Evolutionary conservation across 2,888 invertebrate species (phyloP).

Genomic region (Liposcelis brunnea): DNA sequence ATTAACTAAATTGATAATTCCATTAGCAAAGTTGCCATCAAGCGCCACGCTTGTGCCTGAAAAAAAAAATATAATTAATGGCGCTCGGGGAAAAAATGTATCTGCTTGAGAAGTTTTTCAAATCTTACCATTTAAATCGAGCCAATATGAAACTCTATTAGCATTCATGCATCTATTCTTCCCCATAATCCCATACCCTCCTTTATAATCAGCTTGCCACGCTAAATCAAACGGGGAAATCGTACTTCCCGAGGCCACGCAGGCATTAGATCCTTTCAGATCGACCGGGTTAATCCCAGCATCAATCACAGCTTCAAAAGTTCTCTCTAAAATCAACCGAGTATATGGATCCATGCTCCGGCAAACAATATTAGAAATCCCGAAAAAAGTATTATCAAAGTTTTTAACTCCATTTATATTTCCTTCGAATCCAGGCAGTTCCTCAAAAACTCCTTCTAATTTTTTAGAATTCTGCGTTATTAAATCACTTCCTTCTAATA

Average conservation of each 20-base stretch:
- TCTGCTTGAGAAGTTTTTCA: too few relatives aligned
- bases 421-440: constrained; percentile 25
- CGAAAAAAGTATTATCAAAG: constrained; percentile 31
- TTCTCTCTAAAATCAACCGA: constrained; percentile 26
- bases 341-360: constrained; percentile 31
- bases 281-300: constrained; percentile 30
- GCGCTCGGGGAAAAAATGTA: too few relatives aligned
- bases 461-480: constrained; percentile 13
- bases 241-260: constrained; percentile 27
- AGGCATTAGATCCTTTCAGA: constrained; percentile 26
- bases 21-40: constrained; percentile 47
- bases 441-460: constrained; percentile 20
- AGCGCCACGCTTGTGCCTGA: constrained; percentile 36
- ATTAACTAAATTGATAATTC: constrained; percentile 38
- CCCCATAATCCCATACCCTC: constrained; percentile 47
- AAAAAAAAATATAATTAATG: constrained; percentile 4
- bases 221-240: constrained; percentile 29
- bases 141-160: constrained; percentile 39
- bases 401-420: constrained; percentile 22
- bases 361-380: constrained; percentile 29
- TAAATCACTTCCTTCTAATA: constrained; percentile 25
- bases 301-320: constrained; percentile 30
- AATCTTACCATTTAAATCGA: constrained; percentile 37
- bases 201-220: constrained; percentile 19
- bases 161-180: constrained; percentile 42